Evolutionary conservation across 64 coral and sea anemone species (phyloP).

Genomic region (Actinia tenebrosa): DNA sequence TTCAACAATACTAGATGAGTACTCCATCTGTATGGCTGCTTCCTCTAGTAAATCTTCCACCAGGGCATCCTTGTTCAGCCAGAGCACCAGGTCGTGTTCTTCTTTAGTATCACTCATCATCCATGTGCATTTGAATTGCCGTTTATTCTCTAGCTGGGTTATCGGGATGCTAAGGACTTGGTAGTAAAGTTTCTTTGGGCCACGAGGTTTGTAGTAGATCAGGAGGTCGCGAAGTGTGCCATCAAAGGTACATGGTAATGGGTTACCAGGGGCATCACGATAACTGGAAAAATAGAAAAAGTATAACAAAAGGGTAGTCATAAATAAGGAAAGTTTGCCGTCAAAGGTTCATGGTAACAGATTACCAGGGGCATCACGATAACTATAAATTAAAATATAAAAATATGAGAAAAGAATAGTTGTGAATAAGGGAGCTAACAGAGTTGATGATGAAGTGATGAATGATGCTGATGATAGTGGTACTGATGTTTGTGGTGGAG

Average conservation of each 20-base stretch:
- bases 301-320: background rate
- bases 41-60: slow-evolving; percentile 79
- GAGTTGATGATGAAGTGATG: no score
- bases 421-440: no score
- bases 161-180: slow-evolving; percentile 95
- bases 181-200: slow-evolving; percentile 98
- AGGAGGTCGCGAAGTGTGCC: slow-evolving; percentile 91
- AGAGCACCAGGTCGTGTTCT: slow-evolving; percentile 88
- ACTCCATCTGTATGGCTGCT: slow-evolving; percentile 66
- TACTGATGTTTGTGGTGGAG: no score
- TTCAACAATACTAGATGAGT: slow-evolving; percentile 19
- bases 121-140: slow-evolving; percentile 97
- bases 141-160: slow-evolving; percentile 93
- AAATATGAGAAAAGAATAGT: no score
- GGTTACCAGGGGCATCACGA: slow-evolving; percentile 81
- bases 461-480: no score
- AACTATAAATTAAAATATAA: no score
- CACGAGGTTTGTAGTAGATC: slow-evolving; percentile 93
- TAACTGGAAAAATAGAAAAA: slow-evolving; percentile 33
- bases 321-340: background rate
- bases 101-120: slow-evolving; percentile 76
- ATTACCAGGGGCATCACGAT: no score
- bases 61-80: slow-evolving; percentile 85
- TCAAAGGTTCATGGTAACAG: no score
- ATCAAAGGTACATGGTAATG: slow-evolving; percentile 86